phyloP scores from a whole-genome alignment of 2,113 vertebrate genomes.

The Labrus mixtus region DNA sequence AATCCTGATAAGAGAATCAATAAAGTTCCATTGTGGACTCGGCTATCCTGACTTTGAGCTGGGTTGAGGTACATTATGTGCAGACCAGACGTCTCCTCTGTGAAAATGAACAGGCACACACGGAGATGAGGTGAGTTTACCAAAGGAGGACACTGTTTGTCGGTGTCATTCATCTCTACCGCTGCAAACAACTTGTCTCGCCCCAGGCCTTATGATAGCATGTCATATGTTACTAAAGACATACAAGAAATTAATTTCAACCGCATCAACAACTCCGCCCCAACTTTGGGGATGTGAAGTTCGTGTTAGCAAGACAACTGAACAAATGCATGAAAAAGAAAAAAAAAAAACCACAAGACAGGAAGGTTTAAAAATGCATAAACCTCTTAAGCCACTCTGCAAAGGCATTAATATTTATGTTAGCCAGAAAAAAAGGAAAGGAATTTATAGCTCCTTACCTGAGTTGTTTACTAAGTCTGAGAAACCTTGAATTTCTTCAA shows the following conservation, averaged over 20 bases:
- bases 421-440: conserved; percentile 44
- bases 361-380: conserved; percentile 78
- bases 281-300: conserved; percentile 32
- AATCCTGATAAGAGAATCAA: conserved; percentile 72
- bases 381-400: conserved; percentile 72
- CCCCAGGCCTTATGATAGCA: conserved; percentile 39
- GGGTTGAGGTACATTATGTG: conserved; percentile 24
- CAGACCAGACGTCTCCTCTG: conserved; percentile 17
- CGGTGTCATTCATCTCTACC: conserved; percentile 23
- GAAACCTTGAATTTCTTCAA: conserved; percentile 40
- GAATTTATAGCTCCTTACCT: conserved; percentile 62
- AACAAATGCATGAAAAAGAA: conserved; percentile 40
- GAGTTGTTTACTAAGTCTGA: conserved; percentile 21
- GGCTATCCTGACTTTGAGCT: conserved; percentile 16
- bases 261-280: conserved; percentile 25
- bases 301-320: conserved; percentile 41
- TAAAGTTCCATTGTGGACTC: conserved; percentile 44
- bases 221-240: conserved; percentile 17
- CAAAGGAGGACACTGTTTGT: conserved; percentile 8
- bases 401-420: conserved; percentile 80
- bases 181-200: conserved; percentile 39
- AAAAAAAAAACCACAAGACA: conserved; percentile 30
- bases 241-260: conserved; percentile 39
- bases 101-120: conserved; percentile 4
- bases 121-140: conserved; percentile 5